Evolutionary conservation across 2,888 invertebrate genomes (phyloP).

Genomic region (Melitaea athalia): DNA sequence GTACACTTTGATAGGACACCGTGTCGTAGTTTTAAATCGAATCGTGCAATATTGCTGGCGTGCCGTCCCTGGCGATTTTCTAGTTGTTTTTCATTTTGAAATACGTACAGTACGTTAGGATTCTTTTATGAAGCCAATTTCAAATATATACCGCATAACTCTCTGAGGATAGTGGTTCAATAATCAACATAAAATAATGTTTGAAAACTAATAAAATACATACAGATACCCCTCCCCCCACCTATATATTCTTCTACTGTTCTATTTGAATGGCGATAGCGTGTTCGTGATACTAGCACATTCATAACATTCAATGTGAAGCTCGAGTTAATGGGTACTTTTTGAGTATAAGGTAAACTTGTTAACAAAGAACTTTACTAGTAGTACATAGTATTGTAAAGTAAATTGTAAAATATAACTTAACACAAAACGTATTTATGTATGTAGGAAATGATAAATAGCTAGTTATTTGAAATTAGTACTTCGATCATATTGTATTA

Average conservation of each 20-base stretch:
- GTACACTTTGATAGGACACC: slow-evolving; percentile 46
- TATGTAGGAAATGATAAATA: background rate
- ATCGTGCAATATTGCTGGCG: slow-evolving; percentile 64
- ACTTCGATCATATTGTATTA: background rate
- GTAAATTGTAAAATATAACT: no score
- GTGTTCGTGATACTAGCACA: no score
- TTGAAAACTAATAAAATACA: background rate
- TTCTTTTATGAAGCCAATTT: slow-evolving; percentile 59
- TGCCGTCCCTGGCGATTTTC: slow-evolving; percentile 59
- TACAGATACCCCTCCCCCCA: background rate
- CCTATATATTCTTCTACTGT: background rate
- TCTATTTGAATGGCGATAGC: no score
- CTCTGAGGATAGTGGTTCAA: slow-evolving; percentile 31
- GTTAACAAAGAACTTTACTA: no score
- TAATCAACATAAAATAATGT: slow-evolving; percentile 16
- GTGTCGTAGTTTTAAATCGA: slow-evolving; percentile 71
- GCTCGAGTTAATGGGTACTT: no score
- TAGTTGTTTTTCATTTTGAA: slow-evolving; percentile 66
- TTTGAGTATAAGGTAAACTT: no score
- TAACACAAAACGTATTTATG: no score
- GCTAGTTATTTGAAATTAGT: background rate
- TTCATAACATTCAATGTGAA: no score
- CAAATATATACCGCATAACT: slow-evolving; percentile 49
- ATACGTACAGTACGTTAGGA: slow-evolving; percentile 44
- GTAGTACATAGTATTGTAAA: no score